A percentile compares a stretch with the other conserved stretches of the same genome.
phyloP scores from a whole-genome alignment of 1,140 invertebrate genomes.

The Elysia chlorotica region DNA sequence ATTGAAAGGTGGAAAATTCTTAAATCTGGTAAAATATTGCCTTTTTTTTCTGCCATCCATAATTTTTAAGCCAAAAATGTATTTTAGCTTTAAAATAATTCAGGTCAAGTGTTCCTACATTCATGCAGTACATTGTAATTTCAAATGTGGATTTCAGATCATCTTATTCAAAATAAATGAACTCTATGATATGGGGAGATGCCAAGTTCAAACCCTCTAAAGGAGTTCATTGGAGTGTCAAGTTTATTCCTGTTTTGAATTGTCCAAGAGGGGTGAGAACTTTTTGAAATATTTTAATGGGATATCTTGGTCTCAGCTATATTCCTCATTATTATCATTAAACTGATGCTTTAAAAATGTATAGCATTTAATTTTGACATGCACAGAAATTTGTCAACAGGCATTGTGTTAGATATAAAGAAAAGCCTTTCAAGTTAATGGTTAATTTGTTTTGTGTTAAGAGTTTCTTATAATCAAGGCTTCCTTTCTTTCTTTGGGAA shows the following conservation, averaged over 20 bases:
- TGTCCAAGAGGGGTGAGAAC: slow-evolving; percentile 32
- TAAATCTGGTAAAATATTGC: neutral
- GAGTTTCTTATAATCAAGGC: neutral
- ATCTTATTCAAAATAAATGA: slow-evolving; percentile 28
- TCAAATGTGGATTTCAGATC: neutral
- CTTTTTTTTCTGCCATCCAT: neutral
- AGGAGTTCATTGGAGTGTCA: slow-evolving; percentile 47
- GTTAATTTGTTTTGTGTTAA: slow-evolving; percentile 2
- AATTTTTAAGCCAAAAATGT: neutral
- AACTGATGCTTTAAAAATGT: neutral
- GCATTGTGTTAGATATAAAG: neutral
- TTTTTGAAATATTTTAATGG: neutral
- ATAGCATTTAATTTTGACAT: neutral
- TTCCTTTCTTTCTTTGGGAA: neutral
- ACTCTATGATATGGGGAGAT: slow-evolving; percentile 42
- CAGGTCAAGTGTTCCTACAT: no score
- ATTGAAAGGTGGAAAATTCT: no score
- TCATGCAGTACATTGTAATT: neutral
- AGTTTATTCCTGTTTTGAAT: slow-evolving; percentile 36
- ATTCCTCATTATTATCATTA: neutral
- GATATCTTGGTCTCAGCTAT: neutral
- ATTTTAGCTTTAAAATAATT: no score
- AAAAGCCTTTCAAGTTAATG: neutral
- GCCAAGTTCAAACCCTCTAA: slow-evolving; percentile 25
- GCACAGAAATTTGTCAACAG: no score